Base-by-base conservation (phyloP, 2,113 vertebrate genomes). In the Vulpes vulpes region DNA sequence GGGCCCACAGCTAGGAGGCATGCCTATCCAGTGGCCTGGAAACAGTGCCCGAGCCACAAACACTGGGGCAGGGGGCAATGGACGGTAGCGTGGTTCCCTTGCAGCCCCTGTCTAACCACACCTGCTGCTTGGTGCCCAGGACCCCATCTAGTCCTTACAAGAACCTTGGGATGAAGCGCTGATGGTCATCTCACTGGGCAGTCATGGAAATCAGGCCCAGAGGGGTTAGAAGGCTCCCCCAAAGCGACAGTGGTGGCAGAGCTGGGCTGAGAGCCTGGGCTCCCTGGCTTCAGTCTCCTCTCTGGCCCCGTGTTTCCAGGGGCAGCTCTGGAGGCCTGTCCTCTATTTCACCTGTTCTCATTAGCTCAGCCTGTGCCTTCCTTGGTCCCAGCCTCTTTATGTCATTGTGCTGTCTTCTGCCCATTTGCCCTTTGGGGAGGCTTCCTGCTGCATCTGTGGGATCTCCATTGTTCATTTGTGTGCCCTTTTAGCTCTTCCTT, bases 221-320 rank as follows among this genome's bases (percentile, higher is more conserved):
- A 4, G 11, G 87, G 19, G 74, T 71, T 9, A 49, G 57, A 12
- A 0, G 57, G 2, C 43, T 53, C 19, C 6, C 51, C 32, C 15
- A 16, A 1, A 69, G 76, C 57, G 62, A 16, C 8, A 19, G 59
- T 10, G 16, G 38, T 27, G 57, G 55, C 78, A 35, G 88, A 69
- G 30, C 17, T 3, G 15, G 71, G 67, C 38, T n/a, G 74, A 8
- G 79, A 69, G 60, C 19, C 67, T 11, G 60, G 55, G 10, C 5
- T 2, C 87, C n/a, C 22, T 5, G 0, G 19, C 35, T n/a, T 57
- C 2, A 2, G 59, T 0, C 59, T 30, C n/a, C 22, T 30, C 30
- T 3, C 0, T 12, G 71, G 23, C 23, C 32, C n/a, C 0, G 0
- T 27, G 30, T n/a, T 69, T 59, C 43, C 73, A 2, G 3, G 11